phyloP scores from a whole-genome alignment of 1,140 invertebrate species.

The Proctacanthus coquilletti region DNA sequence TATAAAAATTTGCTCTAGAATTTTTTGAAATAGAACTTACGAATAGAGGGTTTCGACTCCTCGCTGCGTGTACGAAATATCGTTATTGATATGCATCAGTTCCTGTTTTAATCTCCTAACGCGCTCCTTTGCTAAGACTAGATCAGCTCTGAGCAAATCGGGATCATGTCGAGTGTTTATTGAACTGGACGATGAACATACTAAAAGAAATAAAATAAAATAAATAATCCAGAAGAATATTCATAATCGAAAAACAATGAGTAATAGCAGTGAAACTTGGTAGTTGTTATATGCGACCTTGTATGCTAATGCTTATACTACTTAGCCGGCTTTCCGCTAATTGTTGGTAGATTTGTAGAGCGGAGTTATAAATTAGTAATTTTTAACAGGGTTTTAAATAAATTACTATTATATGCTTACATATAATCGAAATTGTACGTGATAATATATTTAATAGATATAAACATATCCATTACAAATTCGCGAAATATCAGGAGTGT shows the following conservation, averaged over 20 bases:
- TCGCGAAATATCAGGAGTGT: no score
- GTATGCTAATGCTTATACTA: no score
- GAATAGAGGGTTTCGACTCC: constrained; percentile 82
- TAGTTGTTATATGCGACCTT: no score
- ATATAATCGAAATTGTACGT: no score
- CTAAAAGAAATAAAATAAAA: constrained; percentile 33
- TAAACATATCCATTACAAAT: no score
- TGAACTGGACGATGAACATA: constrained; percentile 80
- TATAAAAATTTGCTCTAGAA: not conserved
- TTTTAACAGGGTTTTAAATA: no score
- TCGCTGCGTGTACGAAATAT: constrained; percentile 80
- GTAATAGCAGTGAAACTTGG: no score
- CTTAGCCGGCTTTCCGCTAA: no score
- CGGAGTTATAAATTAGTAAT: no score
- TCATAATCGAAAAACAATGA: no score
- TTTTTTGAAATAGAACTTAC: constrained; percentile 35
- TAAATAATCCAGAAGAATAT: not conserved
- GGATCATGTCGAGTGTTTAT: constrained; percentile 87
- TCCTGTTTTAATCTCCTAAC: constrained; percentile 81
- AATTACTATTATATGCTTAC: not conserved
- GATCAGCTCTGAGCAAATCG: constrained; percentile 82
- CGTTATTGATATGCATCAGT: constrained; percentile 77
- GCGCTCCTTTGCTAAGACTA: constrained; percentile 71
- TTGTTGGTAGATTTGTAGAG: no score
- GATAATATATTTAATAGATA: no score